Evolutionary conservation across 1,140 invertebrate genomes (phyloP).

Genomic region (Epicauta chinensis): DNA sequence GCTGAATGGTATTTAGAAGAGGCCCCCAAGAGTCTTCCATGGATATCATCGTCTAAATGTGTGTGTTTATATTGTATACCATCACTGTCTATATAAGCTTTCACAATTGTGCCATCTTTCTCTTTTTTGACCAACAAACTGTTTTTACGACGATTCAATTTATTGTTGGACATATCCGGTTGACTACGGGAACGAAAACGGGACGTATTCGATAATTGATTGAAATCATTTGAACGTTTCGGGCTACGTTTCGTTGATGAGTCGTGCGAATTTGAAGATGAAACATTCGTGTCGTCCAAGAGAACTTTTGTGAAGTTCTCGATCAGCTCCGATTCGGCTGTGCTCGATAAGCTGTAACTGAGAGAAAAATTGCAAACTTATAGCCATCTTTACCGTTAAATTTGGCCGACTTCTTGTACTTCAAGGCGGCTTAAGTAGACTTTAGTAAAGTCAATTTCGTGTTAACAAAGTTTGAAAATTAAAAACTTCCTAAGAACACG

Average conservation of each 20-base stretch:
- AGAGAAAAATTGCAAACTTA: too few relatives aligned
- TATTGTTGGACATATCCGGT: constrained; percentile 12
- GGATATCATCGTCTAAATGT: constrained; percentile 23
- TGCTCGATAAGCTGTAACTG: constrained; percentile 21
- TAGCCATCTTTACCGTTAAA: too few relatives aligned
- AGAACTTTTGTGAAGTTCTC: constrained; percentile 1
- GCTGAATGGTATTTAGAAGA: constrained; percentile 3
- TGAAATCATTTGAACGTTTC: constrained; percentile 23
- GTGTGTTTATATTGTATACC: constrained; percentile 37
- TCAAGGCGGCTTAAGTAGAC: too few relatives aligned
- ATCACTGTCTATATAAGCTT: constrained; percentile 34
- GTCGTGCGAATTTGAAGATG: constrained; percentile 9
- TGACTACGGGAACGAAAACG: constrained; percentile 14
- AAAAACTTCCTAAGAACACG: too few relatives aligned
- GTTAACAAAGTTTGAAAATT: too few relatives aligned
- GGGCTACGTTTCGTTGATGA: constrained; percentile 23
- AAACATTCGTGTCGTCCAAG: neutral
- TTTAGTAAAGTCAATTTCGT: too few relatives aligned
- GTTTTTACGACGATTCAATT: constrained; percentile 19
- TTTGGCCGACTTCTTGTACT: too few relatives aligned
- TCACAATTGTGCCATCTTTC: constrained; percentile 34
- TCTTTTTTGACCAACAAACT: constrained; percentile 35
- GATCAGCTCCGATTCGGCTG: constrained; percentile 17
- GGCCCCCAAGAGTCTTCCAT: neutral
- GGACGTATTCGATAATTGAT: constrained; percentile 29